Evolutionary conservation across 2,888 invertebrate species (phyloP), one percentile per base, ranked within the genome.

Genomic region (Drosophila crucigera): DNA sequence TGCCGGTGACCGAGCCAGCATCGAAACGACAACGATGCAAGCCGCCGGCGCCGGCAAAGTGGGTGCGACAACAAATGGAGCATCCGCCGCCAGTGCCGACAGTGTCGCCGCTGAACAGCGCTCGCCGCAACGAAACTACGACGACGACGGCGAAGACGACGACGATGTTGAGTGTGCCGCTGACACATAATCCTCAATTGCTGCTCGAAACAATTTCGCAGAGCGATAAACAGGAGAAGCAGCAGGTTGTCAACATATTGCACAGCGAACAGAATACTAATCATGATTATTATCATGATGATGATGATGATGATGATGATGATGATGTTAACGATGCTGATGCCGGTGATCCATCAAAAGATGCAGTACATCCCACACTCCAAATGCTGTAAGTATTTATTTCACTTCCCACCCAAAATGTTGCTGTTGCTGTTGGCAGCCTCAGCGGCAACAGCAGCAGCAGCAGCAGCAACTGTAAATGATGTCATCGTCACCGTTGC

Each of bases 401-500:
- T n/a, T 10, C 25, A 22, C 35, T 33, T 28, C 6, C 22, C 53
- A 22, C 3, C 28, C n/a, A 22, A 30, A 9, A 16, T 22, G 6
- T 33, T 52, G 53, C 5, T 50, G 31, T 41, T 43, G 59, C 37
- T 39, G 19, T n/a, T n/a, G 11, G 47, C 43, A 52, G 28, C 47
- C 41, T 6, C 31, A 50, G 41, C 50, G 28, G 31, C 70, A 56
- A 59, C 66, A 50, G 54, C 76, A 50, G 47, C 43, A 39, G 4
- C 35, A 56, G 56, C 61, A 52, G 49, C 74, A 54, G 50, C 77
- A 66, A 66, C 54, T 71, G 70, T 72, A 70, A 73, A 86, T 79
- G 87, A 87, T 89, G 89, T 87, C 87, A 87, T 87, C 89, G 61
- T 64, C 66, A 30, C 52, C 81, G 41, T 58, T 78, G 68, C 68